Evolutionary conservation across 2,113 vertebrate genomes (phyloP), one percentile per base, ranked within the genome.

Genomic region (Alexandromys fortis): DNA sequence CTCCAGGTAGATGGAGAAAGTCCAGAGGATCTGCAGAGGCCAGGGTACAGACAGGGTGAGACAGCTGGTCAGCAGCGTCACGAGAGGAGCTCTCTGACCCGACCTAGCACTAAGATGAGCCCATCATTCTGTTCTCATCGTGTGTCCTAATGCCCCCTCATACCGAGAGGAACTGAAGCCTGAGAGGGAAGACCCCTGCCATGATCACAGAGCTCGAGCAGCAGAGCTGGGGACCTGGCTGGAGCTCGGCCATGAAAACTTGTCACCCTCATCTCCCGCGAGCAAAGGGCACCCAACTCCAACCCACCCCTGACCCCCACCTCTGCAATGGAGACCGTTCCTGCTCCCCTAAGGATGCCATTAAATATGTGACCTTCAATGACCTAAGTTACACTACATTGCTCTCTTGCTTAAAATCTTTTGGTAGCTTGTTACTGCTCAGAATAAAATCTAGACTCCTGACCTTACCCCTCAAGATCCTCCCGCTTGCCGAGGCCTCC

Each of bases 1-100:
- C 97, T 98, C 98, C 93, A 98, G 95, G 92, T 98, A 98, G 88
- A 98, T 98, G 85, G 98, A 98, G 95, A 98, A 98, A 14, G 98
- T 98, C 98, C 98, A 98, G 94, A 98, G 97, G 92, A 98, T 98
- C 98, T 98, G 96, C 10, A 12, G 77, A 10, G 0, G 55, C 33
- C 65, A 0, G 75, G 14, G 12, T 2, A 7, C 35, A n/a, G 52
- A 30, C 22, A 33, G 63, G 49, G 30, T 1, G 67, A 55, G 58
- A 33, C 0, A 0, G 38, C 33, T 58, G 58, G 24, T 10, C 24
- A 2, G 26, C 45, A 0, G 33, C 4, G 2, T 2, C 0, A 22
- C 1, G 1, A 33, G 14, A n/a, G 8, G n/a, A 91, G 38, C 1
- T 12, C n/a, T 7, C 42, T 1, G 16, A 61, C 47, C 33, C 1